A percentile compares a stretch with the other conserved stretches of the same genome.
Evolutionary conservation across 1,140 invertebrate species (phyloP).

Genomic region (Zaprionus ornatus): DNA sequence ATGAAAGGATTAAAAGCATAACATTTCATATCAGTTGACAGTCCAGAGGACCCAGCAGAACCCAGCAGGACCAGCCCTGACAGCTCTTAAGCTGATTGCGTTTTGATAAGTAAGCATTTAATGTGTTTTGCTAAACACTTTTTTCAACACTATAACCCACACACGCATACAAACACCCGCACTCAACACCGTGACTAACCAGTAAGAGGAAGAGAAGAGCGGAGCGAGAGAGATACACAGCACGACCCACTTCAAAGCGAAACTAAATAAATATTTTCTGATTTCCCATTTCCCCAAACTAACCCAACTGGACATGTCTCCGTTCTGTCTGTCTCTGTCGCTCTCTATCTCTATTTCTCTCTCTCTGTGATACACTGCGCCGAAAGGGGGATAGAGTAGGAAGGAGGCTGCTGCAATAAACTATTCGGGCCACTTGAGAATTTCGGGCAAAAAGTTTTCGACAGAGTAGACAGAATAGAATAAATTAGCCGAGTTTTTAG

Average conservation of each 20-base stretch:
- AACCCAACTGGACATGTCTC: conserved; percentile 8
- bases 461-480: background rate
- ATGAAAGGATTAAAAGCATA: conserved; percentile 76
- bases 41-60: conserved; percentile 14
- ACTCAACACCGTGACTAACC: conserved; percentile 34
- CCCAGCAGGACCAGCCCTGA: conserved; percentile 15
- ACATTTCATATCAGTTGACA: conserved; percentile 64
- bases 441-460: background rate
- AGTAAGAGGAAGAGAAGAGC: background rate
- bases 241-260: conserved; percentile 59
- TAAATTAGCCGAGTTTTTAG: background rate
- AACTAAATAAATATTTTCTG: conserved; percentile 80
- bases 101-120: conserved; percentile 80
- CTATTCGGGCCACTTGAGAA: conserved; percentile 5
- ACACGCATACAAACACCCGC: conserved; percentile 16
- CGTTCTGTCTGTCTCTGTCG: background rate
- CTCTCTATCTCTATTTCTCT: background rate
- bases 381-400: background rate
- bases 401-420: background rate
- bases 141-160: conserved; percentile 47
- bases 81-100: conserved; percentile 75
- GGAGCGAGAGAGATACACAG: background rate
- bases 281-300: conserved; percentile 27
- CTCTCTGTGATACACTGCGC: conserved; percentile 2
- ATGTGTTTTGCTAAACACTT: conserved; percentile 77